Evolutionary conservation across 2,113 vertebrate species (phyloP).

Genomic region (Melanostigma gelatinosum): DNA sequence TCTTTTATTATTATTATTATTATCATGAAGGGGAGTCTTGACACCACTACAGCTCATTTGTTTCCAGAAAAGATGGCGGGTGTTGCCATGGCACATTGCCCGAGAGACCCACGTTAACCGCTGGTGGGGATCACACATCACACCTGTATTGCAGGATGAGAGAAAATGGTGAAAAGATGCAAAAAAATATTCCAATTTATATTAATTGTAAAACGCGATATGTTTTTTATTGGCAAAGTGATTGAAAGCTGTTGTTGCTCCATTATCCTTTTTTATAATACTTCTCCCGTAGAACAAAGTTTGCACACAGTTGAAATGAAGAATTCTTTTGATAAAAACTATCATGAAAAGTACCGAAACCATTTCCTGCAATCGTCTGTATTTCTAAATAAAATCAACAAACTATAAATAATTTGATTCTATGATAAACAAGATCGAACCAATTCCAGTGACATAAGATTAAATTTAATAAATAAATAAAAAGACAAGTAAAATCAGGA

Average conservation of each 20-base stretch:
- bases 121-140: background rate
- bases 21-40: background rate
- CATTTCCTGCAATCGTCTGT: background rate
- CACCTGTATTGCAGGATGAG: background rate
- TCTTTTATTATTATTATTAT: too few relatives aligned
- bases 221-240: too few relatives aligned
- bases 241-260: too few relatives aligned
- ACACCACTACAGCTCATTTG: background rate
- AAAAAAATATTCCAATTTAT: too few relatives aligned
- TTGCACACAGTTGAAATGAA: background rate
- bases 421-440: background rate
- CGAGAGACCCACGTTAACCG: background rate
- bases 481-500: background rate
- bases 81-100: background rate
- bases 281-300: background rate
- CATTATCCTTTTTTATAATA: background rate
- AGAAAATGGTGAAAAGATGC: too few relatives aligned
- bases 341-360: background rate
- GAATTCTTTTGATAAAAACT: background rate
- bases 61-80: too few relatives aligned
- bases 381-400: background rate
- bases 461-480: background rate
- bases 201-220: too few relatives aligned
- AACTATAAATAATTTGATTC: background rate
- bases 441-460: background rate